Conservation (phyloP, 2,797 vertebrate species). For the Molossus molossus region DNA sequence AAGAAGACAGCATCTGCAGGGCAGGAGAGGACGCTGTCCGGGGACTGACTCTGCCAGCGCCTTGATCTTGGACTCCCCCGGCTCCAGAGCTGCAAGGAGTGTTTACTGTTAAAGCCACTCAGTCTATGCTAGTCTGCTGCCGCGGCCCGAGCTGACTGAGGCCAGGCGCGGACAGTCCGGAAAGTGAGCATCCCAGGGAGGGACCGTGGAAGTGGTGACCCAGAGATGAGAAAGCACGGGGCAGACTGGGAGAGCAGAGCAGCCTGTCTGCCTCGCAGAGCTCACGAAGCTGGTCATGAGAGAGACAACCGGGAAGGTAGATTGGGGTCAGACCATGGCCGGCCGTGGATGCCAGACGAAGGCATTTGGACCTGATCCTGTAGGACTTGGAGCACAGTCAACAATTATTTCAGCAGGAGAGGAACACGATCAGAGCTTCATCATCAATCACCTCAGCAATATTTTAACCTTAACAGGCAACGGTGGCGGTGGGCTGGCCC, state of each 20-base stretch:
- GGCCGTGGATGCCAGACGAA: not conserved
- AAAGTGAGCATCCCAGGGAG: not conserved
- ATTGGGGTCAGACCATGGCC: conserved; percentile 1
- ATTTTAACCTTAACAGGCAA: conserved; percentile 77
- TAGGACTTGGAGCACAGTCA: conserved; percentile 34
- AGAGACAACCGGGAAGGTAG: not conserved
- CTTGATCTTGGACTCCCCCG: not conserved
- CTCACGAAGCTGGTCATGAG: not conserved
- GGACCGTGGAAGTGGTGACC: not conserved
- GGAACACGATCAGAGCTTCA: conserved; percentile 52
- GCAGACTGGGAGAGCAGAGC: not conserved
- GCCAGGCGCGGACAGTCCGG: not conserved
- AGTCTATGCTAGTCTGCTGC: not conserved
- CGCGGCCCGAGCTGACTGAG: not conserved
- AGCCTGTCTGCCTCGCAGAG: not conserved
- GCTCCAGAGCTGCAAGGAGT: not conserved
- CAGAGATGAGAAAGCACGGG: not conserved
- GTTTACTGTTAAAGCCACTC: not conserved
- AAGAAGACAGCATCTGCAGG: not conserved
- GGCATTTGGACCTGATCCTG: conserved; percentile 37
- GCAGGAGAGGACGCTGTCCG: no score
- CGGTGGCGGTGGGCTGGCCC: conserved; percentile 51
- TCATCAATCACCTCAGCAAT: conserved; percentile 76
- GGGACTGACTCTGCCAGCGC: not conserved
- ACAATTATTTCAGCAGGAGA: conserved; percentile 73